Conservation (phyloP, 2,797 vertebrate species). For the Salmo trutta region DNA sequence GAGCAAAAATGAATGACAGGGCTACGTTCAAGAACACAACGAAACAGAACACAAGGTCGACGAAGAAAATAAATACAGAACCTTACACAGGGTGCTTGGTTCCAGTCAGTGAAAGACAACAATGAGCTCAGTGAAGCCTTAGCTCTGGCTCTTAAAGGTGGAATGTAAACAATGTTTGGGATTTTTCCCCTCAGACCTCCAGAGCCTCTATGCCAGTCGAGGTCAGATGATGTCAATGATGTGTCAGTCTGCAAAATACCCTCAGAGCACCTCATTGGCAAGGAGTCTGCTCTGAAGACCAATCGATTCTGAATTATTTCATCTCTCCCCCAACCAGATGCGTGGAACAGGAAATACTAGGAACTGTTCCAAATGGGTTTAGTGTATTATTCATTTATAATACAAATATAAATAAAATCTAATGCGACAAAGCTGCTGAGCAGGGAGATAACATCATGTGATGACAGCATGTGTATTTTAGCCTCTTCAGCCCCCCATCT, state of each 20-base stretch:
- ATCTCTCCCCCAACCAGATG: not conserved
- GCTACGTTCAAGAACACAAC: no score
- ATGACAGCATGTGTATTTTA: not conserved
- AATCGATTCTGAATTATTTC: not conserved
- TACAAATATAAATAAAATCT: not conserved
- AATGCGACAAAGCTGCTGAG: not conserved
- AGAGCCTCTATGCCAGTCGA: not conserved
- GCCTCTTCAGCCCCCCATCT: not conserved
- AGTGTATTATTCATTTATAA: not conserved
- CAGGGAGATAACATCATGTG: not conserved
- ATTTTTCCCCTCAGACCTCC: conserved; percentile 1
- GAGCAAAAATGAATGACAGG: no score
- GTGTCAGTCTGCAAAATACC: not conserved
- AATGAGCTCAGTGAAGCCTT: conserved; percentile 37
- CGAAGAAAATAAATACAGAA: no score
- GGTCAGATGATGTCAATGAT: not conserved
- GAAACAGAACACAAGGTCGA: no score
- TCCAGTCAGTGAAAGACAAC: conserved; percentile 49
- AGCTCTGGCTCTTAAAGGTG: conserved; percentile 25
- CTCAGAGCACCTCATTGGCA: not conserved
- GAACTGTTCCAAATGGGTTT: not conserved
- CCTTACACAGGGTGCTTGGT: conserved; percentile 11
- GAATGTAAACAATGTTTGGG: conserved; percentile 51
- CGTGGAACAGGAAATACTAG: not conserved
- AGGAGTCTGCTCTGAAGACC: not conserved